A percentile compares a stretch with the other conserved stretches of the same genome.
These are phyloP conservation scores for Hyposmocoma kahamanoa DNA, from an alignment of 1,140 invertebrate species.

Conservation along the genomic window DNA sequence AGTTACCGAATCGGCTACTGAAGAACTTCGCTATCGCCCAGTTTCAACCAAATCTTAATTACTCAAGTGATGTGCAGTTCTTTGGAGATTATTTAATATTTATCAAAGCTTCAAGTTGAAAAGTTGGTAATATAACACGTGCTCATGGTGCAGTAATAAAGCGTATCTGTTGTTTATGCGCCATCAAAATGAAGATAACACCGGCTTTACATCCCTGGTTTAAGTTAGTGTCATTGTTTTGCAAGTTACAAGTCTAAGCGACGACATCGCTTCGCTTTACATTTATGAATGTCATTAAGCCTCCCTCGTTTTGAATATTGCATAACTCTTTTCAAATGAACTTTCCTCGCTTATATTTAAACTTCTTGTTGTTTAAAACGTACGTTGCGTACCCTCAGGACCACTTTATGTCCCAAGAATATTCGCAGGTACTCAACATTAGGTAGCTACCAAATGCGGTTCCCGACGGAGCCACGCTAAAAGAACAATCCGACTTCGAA, in stretches of 20 bases:
- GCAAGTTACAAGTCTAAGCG: constrained; percentile 59
- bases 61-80: no score
- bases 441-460: no score
- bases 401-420: no score
- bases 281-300: constrained; percentile 68
- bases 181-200: constrained; percentile 59
- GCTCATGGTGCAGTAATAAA: constrained; percentile 52
- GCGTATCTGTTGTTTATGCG: constrained; percentile 56
- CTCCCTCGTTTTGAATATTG: constrained; percentile 61
- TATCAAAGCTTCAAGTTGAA: constrained; percentile 46
- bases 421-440: no score
- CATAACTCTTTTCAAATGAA: constrained; percentile 48
- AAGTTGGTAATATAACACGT: constrained; percentile 55
- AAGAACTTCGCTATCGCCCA: no score
- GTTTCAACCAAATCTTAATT: no score
- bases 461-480: constrained; percentile 28
- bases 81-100: no score
- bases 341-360: constrained; percentile 39
- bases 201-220: constrained; percentile 48
- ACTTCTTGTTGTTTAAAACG: no score
- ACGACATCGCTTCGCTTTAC: constrained; percentile 58
- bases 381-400: no score
- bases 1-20: no score
- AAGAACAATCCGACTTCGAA: constrained; percentile 39
- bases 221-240: constrained; percentile 65